Conservation (phyloP, 2,888 invertebrate genomes). For the Lycaena phlaeas region DNA sequence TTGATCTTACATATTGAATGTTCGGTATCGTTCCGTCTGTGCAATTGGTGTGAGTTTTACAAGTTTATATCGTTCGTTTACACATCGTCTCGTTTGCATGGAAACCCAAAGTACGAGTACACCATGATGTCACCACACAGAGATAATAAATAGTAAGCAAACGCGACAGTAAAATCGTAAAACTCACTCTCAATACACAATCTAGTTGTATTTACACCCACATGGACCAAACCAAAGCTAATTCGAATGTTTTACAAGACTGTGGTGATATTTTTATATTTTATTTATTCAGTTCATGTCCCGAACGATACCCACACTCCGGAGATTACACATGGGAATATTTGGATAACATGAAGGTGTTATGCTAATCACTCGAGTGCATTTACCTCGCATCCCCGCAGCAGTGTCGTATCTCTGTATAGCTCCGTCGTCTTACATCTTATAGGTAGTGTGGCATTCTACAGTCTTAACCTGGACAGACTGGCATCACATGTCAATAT, state of each 20-base stretch:
- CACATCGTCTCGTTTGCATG: background rate
- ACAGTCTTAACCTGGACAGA: conserved; percentile 63
- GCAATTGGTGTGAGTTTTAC: background rate
- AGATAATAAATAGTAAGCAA: background rate
- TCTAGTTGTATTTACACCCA: conserved; percentile 4
- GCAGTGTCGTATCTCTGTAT: conserved; percentile 41
- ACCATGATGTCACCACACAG: background rate
- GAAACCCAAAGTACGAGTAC: background rate
- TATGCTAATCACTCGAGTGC: conserved; percentile 49
- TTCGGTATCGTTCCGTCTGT: conserved; percentile 17
- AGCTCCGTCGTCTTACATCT: conserved; percentile 53
- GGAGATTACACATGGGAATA: conserved; percentile 17
- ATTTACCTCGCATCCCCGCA: conserved; percentile 62
- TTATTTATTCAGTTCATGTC: background rate
- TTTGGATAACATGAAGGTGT: conserved; percentile 19
- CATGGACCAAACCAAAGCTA: background rate
- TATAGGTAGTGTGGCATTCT: conserved; percentile 65
- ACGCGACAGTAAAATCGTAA: background rate
- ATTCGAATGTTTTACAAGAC: no score
- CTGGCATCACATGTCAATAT: conserved; percentile 56
- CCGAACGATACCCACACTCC: conserved; percentile 1
- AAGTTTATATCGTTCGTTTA: background rate
- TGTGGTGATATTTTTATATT: no score
- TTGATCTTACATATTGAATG: conserved; percentile 17
- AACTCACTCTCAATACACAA: background rate